These are phyloP conservation scores for Myocastor coypus DNA, from an alignment of 2,113 vertebrate genomes.

Conservation along the genomic window DNA sequence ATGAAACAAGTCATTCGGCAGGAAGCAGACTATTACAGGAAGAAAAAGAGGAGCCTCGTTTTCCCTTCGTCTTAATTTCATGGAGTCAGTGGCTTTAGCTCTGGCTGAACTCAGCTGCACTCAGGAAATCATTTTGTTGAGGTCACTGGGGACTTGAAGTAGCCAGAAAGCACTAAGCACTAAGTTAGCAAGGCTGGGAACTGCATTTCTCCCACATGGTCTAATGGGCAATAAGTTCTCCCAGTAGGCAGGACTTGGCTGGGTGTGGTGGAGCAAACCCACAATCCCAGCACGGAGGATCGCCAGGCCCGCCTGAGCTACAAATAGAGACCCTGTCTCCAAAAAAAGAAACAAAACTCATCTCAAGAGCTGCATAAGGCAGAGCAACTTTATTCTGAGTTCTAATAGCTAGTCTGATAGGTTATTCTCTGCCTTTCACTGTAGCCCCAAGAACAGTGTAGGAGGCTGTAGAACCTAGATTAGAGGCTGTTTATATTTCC, in stretches of 20 bases:
- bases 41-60: slow-evolving; percentile 1
- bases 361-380: not conserved
- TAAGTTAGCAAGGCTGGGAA: slow-evolving; percentile 1
- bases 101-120: not conserved
- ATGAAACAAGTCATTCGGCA: not conserved
- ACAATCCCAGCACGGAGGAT: not conserved
- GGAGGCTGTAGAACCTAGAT: not conserved
- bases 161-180: not conserved
- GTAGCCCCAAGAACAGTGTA: slow-evolving; percentile 14
- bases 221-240: slow-evolving; percentile 47
- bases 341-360: not conserved
- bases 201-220: slow-evolving; percentile 23
- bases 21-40: not conserved
- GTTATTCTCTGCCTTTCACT: not conserved
- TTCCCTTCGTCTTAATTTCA: not conserved
- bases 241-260: not conserved
- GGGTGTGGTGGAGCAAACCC: not conserved
- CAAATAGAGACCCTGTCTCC: not conserved
- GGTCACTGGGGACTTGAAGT: slow-evolving; percentile 19
- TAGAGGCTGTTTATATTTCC: slow-evolving; percentile 32
- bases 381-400: not conserved
- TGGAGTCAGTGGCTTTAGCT: not conserved
- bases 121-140: slow-evolving; percentile 42
- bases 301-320: not conserved
- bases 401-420: not conserved